A percentile compares a stretch with the other conserved stretches of the same genome.
Evolutionary conservation across 2,113 vertebrate genomes (phyloP).

Genomic region (Callipepla squamata): DNA sequence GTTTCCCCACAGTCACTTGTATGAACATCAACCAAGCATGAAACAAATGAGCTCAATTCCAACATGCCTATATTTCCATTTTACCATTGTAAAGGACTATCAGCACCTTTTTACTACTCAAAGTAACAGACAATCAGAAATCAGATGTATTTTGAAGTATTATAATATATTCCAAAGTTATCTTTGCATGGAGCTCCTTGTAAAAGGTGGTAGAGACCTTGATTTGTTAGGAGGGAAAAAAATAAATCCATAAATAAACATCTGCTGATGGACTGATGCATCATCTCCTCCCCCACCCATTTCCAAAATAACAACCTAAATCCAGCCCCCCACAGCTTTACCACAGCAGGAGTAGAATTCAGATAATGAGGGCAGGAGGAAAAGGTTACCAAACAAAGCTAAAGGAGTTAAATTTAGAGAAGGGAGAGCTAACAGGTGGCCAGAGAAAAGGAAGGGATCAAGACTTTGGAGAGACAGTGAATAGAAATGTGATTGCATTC

Average conservation of each 20-base stretch:
- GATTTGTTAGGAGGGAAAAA: background rate
- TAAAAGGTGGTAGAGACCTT: conserved; percentile 22
- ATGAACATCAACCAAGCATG: background rate
- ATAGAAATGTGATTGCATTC: conserved; percentile 57
- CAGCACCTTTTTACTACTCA: background rate
- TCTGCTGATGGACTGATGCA: conserved; percentile 38
- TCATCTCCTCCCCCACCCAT: background rate
- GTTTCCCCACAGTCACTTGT: background rate
- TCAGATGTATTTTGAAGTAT: background rate
- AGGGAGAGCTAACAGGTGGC: conserved; percentile 58
- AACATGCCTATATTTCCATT: background rate
- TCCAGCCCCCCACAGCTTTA: conserved; percentile 31
- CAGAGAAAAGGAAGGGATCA: conserved; percentile 50
- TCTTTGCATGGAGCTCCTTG: background rate
- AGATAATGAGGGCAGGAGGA: conserved; percentile 57
- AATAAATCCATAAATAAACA: conserved; percentile 44
- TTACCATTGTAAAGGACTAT: background rate
- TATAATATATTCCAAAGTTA: background rate
- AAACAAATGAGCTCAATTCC: background rate
- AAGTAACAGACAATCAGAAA: background rate
- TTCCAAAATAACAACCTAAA: conserved; percentile 52
- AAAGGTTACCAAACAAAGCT: conserved; percentile 62
- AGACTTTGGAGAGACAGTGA: conserved; percentile 47
- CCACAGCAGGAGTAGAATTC: conserved; percentile 60
- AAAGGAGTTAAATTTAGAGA: conserved; percentile 49